Conservation (phyloP, 1,140 invertebrate genomes). For the Diprion similis region DNA sequence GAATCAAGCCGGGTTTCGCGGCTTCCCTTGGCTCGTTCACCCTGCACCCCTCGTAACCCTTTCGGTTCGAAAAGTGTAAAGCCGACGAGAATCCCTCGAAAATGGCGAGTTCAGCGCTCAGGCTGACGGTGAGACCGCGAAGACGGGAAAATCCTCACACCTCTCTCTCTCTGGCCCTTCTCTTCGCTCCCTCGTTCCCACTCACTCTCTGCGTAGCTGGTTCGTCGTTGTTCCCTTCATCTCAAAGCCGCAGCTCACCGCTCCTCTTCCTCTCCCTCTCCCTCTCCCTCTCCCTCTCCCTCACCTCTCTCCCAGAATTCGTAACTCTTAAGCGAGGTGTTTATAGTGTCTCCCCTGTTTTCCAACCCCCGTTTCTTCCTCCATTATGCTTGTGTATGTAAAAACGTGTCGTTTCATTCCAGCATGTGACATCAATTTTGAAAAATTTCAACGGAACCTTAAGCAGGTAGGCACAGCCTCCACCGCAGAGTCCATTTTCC, state of each 20-base stretch:
- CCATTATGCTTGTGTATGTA: too few species aligned
- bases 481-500: too few species aligned
- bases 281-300: neutral
- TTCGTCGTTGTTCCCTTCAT: constrained; percentile 12
- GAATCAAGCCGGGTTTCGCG: constrained; percentile 1
- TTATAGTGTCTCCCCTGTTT: constrained; percentile 62
- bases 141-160: neutral
- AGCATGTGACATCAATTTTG: too few species aligned
- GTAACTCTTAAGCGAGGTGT: constrained; percentile 46
- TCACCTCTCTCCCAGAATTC: constrained; percentile 29
- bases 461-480: too few species aligned
- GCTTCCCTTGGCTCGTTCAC: neutral
- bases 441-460: too few species aligned
- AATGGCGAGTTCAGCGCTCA: neutral
- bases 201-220: constrained; percentile 20
- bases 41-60: neutral
- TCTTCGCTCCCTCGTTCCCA: constrained; percentile 28
- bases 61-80: constrained; percentile 7
- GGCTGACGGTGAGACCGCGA: neutral
- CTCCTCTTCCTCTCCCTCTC: constrained; percentile 28
- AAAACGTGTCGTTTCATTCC: too few species aligned
- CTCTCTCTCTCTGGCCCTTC: constrained; percentile 6
- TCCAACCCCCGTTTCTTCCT: constrained; percentile 36
- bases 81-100: constrained; percentile 3
- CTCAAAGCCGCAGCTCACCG: constrained; percentile 2